phyloP scores from a whole-genome alignment of 2,888 invertebrate genomes.

The Conops quadrifasciatus region DNA sequence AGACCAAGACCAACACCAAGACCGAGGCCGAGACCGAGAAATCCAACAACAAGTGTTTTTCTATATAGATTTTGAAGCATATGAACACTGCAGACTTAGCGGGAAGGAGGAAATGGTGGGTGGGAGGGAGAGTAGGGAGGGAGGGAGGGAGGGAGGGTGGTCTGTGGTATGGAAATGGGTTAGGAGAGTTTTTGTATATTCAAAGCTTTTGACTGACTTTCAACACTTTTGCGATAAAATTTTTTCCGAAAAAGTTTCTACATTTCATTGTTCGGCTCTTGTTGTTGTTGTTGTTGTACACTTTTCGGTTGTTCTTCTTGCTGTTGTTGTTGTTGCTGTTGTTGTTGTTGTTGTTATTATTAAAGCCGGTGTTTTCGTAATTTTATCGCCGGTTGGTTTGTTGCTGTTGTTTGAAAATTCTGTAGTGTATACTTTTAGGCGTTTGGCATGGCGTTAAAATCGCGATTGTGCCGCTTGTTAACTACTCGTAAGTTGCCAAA shows the following conservation, averaged over 20 bases:
- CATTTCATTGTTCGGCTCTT: slow-evolving; percentile 1
- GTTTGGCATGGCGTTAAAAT: slow-evolving; percentile 28
- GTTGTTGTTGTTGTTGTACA: not conserved
- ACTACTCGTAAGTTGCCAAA: slow-evolving; percentile 4
- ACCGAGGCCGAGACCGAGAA: slow-evolving; percentile 2
- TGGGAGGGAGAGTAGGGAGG: not conserved
- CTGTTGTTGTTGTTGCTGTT: slow-evolving; percentile 30
- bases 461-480: slow-evolving; percentile 30
- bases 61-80: slow-evolving; percentile 8
- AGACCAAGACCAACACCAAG: slow-evolving; percentile 3
- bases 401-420: slow-evolving; percentile 9
- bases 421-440: slow-evolving; percentile 21
- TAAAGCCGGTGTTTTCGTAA: not conserved
- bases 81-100: not conserved
- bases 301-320: slow-evolving; percentile 23
- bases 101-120: not conserved
- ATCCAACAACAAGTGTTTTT: slow-evolving; percentile 30
- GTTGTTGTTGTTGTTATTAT: slow-evolving; percentile 1
- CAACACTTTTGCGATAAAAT: not conserved
- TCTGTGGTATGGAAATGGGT: not conserved
- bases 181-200: not conserved
- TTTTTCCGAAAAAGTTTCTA: not conserved
- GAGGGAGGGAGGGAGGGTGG: not conserved
- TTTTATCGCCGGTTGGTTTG: slow-evolving; percentile 22
- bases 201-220: not conserved